A percentile compares a stretch with the other conserved stretches of the same genome.
Evolutionary conservation across 2,888 invertebrate genomes (phyloP).

Genomic region (Helicoverpa assulta): DNA sequence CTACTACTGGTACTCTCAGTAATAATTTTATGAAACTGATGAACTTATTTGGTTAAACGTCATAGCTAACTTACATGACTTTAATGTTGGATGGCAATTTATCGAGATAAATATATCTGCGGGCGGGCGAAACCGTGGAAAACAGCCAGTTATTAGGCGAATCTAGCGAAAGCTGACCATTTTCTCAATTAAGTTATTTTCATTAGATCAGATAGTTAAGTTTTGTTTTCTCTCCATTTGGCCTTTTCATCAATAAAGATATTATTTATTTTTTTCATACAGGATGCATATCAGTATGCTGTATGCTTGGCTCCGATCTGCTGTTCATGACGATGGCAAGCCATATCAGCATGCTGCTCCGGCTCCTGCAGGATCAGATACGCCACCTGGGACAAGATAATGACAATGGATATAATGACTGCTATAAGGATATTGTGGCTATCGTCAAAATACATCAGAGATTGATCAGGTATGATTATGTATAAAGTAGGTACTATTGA

Average conservation of each 20-base stretch:
- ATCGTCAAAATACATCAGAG: conserved; percentile 79
- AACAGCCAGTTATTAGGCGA: no score
- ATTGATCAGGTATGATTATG: conserved; percentile 73
- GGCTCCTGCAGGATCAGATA: conserved; percentile 77
- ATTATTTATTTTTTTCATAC: conserved; percentile 17
- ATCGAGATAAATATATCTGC: no score
- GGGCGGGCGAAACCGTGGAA: no score
- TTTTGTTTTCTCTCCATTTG: no score
- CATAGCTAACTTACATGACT: no score
- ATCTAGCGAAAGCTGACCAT: not conserved
- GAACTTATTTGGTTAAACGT: no score
- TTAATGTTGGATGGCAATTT: no score
- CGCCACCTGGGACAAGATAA: conserved; percentile 65
- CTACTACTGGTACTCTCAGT: no score
- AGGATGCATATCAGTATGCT: conserved; percentile 78
- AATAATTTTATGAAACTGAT: no score
- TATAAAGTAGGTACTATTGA: conserved; percentile 42
- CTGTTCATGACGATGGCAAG: conserved; percentile 83
- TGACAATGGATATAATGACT: conserved; percentile 53
- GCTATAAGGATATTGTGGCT: conserved; percentile 73
- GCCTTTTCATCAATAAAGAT: no score
- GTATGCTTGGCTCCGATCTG: conserved; percentile 80
- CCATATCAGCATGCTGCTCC: conserved; percentile 81
- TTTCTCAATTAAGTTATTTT: not conserved
- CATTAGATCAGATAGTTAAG: no score